A percentile compares a stretch with the other conserved stretches of the same genome.
These are phyloP conservation scores for Excalfactoria chinensis DNA, from an alignment of 2,113 vertebrate genomes.

Conservation along the genomic window DNA sequence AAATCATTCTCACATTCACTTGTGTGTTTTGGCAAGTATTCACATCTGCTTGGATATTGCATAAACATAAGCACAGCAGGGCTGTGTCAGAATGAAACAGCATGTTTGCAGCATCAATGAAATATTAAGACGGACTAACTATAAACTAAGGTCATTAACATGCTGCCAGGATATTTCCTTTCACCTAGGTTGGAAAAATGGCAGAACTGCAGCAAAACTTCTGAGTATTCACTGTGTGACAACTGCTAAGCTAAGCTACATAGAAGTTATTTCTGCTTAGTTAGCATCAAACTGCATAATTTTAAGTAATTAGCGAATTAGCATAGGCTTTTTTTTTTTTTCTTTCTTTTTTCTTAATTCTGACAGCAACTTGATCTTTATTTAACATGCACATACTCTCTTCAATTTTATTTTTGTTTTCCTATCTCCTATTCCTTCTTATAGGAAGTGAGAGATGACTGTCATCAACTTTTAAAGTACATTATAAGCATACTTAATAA, in stretches of 20 bases:
- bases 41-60: background rate
- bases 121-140: background rate
- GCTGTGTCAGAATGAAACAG: background rate
- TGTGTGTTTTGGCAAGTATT: background rate
- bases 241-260: background rate
- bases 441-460: background rate
- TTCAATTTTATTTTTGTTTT: background rate
- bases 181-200: background rate
- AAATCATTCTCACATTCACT: background rate
- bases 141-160: background rate
- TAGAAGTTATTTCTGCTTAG: background rate
- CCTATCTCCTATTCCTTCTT: background rate
- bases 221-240: accelerated
- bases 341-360: background rate
- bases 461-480: background rate
- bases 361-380: background rate
- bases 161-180: background rate
- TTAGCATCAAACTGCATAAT: background rate
- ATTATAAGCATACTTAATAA: too few relatives aligned
- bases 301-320: background rate
- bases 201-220: background rate
- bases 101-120: background rate
- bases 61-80: background rate
- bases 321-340: background rate
- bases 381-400: background rate